Percentiles rank a stretch among this genome's conserved stretches.
phyloP scores from a whole-genome alignment of 2,113 vertebrate genomes.

The Ammodytes marinus region DNA sequence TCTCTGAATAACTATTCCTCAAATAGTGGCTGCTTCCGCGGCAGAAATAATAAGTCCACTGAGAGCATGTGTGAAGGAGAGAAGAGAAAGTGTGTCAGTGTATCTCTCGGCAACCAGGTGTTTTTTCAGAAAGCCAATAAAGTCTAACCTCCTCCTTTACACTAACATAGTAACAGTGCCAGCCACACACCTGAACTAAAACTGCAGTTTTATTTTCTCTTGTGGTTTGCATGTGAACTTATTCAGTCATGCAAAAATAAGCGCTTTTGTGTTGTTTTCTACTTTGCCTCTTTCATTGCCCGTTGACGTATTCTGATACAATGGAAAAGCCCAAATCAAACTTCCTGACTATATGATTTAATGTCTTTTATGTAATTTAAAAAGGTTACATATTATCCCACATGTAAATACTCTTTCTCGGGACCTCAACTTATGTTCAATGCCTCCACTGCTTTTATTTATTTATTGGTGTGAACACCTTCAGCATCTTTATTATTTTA shows the following conservation, averaged over 20 bases:
- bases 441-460: too few species aligned
- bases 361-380: too few species aligned
- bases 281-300: too few species aligned
- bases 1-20: neutral
- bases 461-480: too few species aligned
- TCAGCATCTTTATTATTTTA: too few species aligned
- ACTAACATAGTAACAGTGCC: neutral
- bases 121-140: neutral
- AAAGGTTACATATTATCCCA: too few species aligned
- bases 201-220: neutral
- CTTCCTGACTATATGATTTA: too few species aligned
- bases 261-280: neutral
- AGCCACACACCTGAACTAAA: neutral
- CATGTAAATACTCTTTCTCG: too few species aligned
- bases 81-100: neutral
- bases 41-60: neutral
- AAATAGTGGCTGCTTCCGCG: neutral
- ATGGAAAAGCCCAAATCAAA: too few species aligned
- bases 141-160: neutral
- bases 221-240: neutral
- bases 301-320: too few species aligned
- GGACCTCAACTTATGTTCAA: too few species aligned
- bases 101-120: constrained; percentile 1
- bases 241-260: neutral
- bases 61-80: neutral